phyloP scores from a whole-genome alignment of 2,113 vertebrate species.

The Helogale parvula region DNA sequence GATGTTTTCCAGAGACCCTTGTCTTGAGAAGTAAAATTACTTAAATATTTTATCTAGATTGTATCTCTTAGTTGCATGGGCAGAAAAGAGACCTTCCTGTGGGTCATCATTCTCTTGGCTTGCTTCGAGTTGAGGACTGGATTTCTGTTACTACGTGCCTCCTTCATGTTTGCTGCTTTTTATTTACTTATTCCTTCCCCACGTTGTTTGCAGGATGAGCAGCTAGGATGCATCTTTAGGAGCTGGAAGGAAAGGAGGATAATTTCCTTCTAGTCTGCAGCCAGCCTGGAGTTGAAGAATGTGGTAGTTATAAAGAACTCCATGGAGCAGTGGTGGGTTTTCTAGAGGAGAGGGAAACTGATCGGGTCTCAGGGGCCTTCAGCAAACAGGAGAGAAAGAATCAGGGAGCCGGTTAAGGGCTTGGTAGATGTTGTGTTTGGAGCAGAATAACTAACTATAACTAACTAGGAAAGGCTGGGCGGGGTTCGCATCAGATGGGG shows the following conservation, averaged over 20 bases:
- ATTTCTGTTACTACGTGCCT: background rate
- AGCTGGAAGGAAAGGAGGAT: background rate
- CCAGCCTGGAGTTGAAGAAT: background rate
- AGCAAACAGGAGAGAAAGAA: background rate
- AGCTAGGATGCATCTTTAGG: background rate
- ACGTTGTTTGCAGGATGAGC: background rate
- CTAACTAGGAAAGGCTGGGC: background rate
- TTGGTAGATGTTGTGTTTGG: background rate
- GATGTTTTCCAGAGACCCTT: background rate
- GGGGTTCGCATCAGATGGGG: background rate
- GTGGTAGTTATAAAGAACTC: background rate
- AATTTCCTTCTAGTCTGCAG: background rate
- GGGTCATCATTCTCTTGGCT: background rate
- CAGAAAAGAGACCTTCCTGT: background rate
- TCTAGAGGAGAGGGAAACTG: background rate
- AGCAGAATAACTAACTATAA: background rate
- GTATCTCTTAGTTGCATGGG: background rate
- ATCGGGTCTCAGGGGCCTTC: background rate
- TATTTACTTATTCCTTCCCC: background rate
- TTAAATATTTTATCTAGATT: background rate
- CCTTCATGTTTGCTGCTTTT: background rate
- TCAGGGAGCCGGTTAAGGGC: background rate
- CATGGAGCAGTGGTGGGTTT: background rate
- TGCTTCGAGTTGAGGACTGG: background rate
- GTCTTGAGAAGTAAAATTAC: background rate